Evolutionary conservation across 1,140 invertebrate genomes (phyloP).

Genomic region (Philopotamus ludificatus): DNA sequence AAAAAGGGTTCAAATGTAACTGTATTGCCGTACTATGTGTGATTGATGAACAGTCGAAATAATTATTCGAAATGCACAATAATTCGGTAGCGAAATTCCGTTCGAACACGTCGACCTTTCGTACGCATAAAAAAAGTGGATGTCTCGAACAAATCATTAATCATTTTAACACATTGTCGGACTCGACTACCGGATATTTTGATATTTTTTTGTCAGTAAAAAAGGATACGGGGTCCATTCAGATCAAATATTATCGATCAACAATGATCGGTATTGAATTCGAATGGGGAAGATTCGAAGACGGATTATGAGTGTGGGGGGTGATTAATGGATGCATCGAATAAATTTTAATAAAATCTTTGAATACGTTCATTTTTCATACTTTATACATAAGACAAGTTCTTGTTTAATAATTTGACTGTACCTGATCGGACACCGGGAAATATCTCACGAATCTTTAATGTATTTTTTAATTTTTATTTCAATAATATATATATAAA

Average conservation of each 20-base stretch:
- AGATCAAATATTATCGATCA: constrained; percentile 36
- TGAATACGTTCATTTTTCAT: too few species aligned
- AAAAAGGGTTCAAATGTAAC: background rate
- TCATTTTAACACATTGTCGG: constrained; percentile 41
- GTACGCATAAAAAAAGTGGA: constrained; percentile 14
- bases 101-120: constrained; percentile 2
- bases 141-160: constrained; percentile 27
- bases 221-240: constrained; percentile 29
- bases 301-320: constrained; percentile 8
- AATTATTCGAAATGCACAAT: constrained; percentile 1
- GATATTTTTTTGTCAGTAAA: constrained; percentile 21
- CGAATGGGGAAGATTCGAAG: constrained; percentile 1
- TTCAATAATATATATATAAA: too few species aligned
- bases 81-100: background rate
- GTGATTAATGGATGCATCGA: constrained; percentile 16
- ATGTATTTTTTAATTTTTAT: too few species aligned
- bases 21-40: background rate
- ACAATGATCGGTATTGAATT: constrained; percentile 31
- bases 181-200: constrained; percentile 34
- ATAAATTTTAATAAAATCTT: too few species aligned
- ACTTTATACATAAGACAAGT: too few species aligned
- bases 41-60: too few species aligned
- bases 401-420: too few species aligned
- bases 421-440: too few species aligned
- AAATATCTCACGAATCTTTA: too few species aligned